phyloP scores from a whole-genome alignment of 2,888 invertebrate species.

The Leptarthrus brevirostris region DNA sequence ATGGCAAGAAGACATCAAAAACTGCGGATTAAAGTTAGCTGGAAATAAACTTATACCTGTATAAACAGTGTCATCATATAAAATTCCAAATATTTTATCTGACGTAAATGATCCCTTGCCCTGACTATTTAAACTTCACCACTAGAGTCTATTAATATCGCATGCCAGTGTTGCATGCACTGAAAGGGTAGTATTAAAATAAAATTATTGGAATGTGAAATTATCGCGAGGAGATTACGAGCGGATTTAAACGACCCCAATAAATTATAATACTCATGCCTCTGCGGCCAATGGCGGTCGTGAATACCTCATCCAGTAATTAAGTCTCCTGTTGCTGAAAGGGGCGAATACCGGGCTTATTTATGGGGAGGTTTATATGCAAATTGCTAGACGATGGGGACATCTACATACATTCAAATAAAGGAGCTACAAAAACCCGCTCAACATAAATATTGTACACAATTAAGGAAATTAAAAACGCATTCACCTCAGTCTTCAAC shows the following conservation, averaged over 20 bases:
- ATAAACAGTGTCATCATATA: too few species aligned
- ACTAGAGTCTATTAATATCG: neutral
- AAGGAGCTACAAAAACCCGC: constrained; percentile 13
- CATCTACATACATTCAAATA: constrained; percentile 24
- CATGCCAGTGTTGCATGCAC: neutral
- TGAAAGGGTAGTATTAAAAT: neutral
- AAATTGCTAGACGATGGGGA: constrained; percentile 36
- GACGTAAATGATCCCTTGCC: too few species aligned
- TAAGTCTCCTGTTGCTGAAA: constrained; percentile 42
- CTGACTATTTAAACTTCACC: too few species aligned
- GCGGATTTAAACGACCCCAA: constrained; percentile 28
- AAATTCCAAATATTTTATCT: too few species aligned
- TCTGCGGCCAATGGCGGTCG: constrained; percentile 12
- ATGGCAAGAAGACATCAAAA: too few species aligned
- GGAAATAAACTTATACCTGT: too few species aligned
- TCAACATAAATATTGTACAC: constrained; percentile 49
- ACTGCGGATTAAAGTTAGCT: too few species aligned
- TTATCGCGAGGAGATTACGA: constrained; percentile 23
- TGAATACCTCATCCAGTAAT: constrained; percentile 36
- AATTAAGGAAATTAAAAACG: constrained; percentile 53
- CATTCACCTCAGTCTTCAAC: constrained; percentile 50
- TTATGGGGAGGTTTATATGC: constrained; percentile 42
- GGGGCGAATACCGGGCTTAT: constrained; percentile 26
- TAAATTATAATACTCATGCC: constrained; percentile 31
- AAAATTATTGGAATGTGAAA: constrained; percentile 32